Percentiles rank a stretch among this genome's conserved stretches.
Evolutionary conservation across 2,113 vertebrate species (phyloP).

Genomic region (Chloropsis hardwickii): DNA sequence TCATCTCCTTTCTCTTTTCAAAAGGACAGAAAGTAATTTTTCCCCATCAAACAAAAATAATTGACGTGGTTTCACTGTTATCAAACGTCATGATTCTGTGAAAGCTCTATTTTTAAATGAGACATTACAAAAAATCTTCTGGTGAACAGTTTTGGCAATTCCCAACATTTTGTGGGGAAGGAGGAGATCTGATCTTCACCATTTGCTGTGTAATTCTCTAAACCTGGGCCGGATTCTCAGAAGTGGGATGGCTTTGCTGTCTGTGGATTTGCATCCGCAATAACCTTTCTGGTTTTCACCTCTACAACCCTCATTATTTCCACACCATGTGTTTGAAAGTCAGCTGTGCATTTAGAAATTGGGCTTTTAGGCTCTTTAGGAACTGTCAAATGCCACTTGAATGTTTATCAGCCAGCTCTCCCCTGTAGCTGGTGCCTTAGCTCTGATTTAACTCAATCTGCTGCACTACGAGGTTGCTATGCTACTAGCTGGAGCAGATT

Average conservation of each 20-base stretch:
- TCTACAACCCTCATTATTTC: neutral
- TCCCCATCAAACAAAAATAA: neutral
- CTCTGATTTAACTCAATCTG: neutral
- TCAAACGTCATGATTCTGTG: neutral
- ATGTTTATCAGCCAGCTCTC: neutral
- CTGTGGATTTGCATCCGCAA: neutral
- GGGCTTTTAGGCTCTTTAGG: neutral
- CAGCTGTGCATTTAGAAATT: neutral
- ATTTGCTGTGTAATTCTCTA: neutral
- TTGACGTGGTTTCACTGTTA: neutral
- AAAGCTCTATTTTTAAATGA: neutral
- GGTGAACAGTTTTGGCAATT: neutral
- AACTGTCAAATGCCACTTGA: neutral
- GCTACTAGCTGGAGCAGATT: neutral
- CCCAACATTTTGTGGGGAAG: neutral
- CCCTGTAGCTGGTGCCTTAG: neutral
- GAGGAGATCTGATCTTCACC: neutral
- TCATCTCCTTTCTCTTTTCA: neutral
- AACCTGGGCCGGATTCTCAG: neutral
- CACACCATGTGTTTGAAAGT: neutral
- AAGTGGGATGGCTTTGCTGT: neutral
- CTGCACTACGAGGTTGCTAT: neutral
- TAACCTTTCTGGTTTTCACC: neutral
- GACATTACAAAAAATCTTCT: neutral
- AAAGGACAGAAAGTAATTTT: neutral